These are phyloP conservation scores for Tenthredo distinguenda DNA, from an alignment of 2,888 invertebrate genomes.

Conservation along the genomic window DNA sequence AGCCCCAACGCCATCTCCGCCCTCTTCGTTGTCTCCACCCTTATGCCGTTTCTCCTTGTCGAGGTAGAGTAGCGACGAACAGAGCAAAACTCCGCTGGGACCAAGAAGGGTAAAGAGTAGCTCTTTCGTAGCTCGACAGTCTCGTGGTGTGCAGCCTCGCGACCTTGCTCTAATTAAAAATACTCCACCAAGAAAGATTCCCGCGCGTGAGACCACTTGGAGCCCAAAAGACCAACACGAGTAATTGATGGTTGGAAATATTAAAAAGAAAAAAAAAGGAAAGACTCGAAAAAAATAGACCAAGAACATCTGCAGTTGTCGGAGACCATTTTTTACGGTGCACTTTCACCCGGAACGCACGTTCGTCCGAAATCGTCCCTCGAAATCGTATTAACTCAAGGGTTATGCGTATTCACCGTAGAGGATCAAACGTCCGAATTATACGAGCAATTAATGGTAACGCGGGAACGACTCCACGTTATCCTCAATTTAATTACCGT, in stretches of 20 bases:
- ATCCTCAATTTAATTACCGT: slow-evolving; percentile 24
- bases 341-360: neutral
- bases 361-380: neutral
- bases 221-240: neutral
- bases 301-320: neutral
- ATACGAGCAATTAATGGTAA: slow-evolving; percentile 39
- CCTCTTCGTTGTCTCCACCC: slow-evolving; percentile 41
- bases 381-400: neutral
- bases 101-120: slow-evolving; percentile 30
- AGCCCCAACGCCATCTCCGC: slow-evolving; percentile 36
- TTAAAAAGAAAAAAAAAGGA: neutral
- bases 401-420: neutral
- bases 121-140: slow-evolving; percentile 36
- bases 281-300: neutral
- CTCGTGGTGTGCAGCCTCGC: slow-evolving; percentile 25
- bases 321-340: neutral
- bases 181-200: slow-evolving; percentile 8
- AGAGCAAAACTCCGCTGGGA: slow-evolving; percentile 41
- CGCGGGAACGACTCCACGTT: slow-evolving; percentile 8
- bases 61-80: slow-evolving; percentile 34
- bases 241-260: slow-evolving; percentile 1
- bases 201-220: slow-evolving; percentile 19
- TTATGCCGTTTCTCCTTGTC: slow-evolving; percentile 42
- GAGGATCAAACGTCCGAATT: slow-evolving; percentile 22
- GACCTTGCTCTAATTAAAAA: slow-evolving; percentile 52